Percentiles rank a stretch among this genome's conserved stretches.
These are phyloP conservation scores for Triops longicaudatus DNA, from an alignment of 1,140 invertebrate genomes.

Conservation along the genomic window DNA sequence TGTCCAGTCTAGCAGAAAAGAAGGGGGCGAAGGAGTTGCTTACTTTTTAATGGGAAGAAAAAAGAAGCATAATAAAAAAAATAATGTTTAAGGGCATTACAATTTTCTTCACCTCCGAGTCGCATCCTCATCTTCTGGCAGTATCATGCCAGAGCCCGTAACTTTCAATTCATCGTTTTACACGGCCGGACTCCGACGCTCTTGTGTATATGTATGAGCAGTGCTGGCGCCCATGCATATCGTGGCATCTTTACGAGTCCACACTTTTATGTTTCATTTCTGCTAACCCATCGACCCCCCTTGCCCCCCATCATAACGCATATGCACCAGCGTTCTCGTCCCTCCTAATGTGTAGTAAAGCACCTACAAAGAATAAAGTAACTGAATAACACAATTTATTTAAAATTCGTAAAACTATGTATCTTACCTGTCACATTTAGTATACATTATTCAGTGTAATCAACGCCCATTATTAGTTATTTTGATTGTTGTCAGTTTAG, in stretches of 20 bases:
- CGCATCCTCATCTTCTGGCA: background rate
- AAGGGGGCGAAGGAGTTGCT: too few relatives aligned
- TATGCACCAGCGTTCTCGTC: background rate
- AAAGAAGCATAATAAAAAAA: too few relatives aligned
- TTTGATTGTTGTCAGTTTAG: too few relatives aligned
- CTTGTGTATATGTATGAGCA: background rate
- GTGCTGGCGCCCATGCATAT: background rate
- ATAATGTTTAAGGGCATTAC: too few relatives aligned
- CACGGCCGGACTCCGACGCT: background rate
- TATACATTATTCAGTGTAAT: too few relatives aligned
- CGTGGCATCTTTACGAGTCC: conserved; percentile 4
- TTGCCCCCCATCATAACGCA: background rate
- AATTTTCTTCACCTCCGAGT: background rate
- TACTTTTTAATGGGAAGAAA: too few relatives aligned
- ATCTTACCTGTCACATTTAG: too few relatives aligned
- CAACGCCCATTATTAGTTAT: too few relatives aligned
- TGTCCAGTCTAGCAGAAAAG: too few relatives aligned
- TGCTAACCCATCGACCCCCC: background rate
- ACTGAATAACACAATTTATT: too few relatives aligned
- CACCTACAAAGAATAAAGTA: too few relatives aligned
- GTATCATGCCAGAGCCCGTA: background rate
- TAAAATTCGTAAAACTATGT: too few relatives aligned
- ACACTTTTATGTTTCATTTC: background rate
- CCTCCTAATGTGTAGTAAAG: background rate
- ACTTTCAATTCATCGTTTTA: background rate